Evolutionary conservation across 2,888 invertebrate genomes (phyloP).

Genomic region (Leucania comma): DNA sequence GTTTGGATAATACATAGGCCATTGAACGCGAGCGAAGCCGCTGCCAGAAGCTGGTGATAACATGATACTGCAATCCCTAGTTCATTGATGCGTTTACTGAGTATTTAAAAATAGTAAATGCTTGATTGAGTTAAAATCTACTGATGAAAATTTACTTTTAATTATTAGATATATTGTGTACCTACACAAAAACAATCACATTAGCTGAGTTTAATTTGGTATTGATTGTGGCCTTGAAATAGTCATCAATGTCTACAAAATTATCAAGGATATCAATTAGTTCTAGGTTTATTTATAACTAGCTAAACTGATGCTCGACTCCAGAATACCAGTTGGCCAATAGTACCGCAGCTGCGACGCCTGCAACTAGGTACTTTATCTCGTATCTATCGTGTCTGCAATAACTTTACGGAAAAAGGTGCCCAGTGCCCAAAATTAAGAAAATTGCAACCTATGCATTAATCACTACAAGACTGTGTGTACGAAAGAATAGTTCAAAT

Average conservation of each 20-base stretch:
- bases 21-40: too few species aligned
- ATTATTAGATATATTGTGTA: slow-evolving; percentile 2
- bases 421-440: slow-evolving; percentile 30
- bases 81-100: background rate
- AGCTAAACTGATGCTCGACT: slow-evolving; percentile 28
- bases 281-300: slow-evolving; percentile 14
- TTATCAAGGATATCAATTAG: slow-evolving; percentile 2
- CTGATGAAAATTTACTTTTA: too few species aligned
- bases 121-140: background rate
- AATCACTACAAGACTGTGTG: slow-evolving; percentile 40
- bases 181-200: background rate
- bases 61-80: background rate
- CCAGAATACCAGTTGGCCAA: slow-evolving; percentile 46
- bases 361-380: slow-evolving; percentile 45
- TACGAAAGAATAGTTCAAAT: slow-evolving; percentile 39
- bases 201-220: slow-evolving; percentile 21
- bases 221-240: slow-evolving; percentile 48
- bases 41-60: slow-evolving; percentile 22
- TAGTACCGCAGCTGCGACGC: slow-evolving; percentile 56
- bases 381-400: slow-evolving; percentile 53
- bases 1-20: too few species aligned
- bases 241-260: slow-evolving; percentile 18
- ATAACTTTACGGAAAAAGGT: slow-evolving; percentile 48
- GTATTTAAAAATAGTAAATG: background rate
- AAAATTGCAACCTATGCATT: slow-evolving; percentile 14